These are phyloP conservation scores for Styela clava DNA, from an alignment of 23 tunicate species.

Conservation along the genomic window DNA sequence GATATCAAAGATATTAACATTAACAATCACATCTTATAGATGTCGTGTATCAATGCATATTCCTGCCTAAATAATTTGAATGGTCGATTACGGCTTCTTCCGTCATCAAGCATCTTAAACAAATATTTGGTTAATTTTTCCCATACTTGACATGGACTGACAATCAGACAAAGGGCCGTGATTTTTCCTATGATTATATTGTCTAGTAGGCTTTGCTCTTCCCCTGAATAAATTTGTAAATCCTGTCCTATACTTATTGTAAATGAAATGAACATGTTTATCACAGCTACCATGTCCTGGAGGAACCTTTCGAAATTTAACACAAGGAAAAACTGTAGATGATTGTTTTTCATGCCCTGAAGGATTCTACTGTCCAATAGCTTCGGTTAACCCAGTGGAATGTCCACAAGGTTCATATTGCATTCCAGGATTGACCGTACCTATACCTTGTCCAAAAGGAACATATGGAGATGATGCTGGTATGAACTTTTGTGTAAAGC, in stretches of 20 bases:
- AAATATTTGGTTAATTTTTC: too few relatives aligned
- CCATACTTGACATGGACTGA: too few relatives aligned
- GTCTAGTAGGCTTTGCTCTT: too few relatives aligned
- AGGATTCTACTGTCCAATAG: conserved; percentile 76
- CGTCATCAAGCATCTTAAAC: too few relatives aligned
- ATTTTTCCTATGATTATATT: too few relatives aligned
- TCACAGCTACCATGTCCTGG: conserved; percentile 87
- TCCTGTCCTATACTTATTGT: too few relatives aligned
- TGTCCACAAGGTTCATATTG: conserved; percentile 89
- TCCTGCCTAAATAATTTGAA: too few relatives aligned
- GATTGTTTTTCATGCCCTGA: conserved; percentile 70
- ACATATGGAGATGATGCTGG: conserved; percentile 57
- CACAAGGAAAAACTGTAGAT: conserved; percentile 28
- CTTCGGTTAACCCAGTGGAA: conserved; percentile 22
- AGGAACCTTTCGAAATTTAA: conserved; percentile 52
- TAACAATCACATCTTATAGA: not conserved
- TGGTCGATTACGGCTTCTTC: too few relatives aligned
- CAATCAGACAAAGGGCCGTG: too few relatives aligned
- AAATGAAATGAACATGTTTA: too few relatives aligned
- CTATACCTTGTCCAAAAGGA: conserved; percentile 95
- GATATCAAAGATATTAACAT: not conserved
- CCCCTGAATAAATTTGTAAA: too few relatives aligned
- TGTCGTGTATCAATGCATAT: too few relatives aligned
- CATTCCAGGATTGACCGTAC: conserved; percentile 23
- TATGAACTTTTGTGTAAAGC: conserved; percentile 4